phyloP scores from a whole-genome alignment of 2,888 invertebrate species.

The Yponomeuta malinellus region DNA sequence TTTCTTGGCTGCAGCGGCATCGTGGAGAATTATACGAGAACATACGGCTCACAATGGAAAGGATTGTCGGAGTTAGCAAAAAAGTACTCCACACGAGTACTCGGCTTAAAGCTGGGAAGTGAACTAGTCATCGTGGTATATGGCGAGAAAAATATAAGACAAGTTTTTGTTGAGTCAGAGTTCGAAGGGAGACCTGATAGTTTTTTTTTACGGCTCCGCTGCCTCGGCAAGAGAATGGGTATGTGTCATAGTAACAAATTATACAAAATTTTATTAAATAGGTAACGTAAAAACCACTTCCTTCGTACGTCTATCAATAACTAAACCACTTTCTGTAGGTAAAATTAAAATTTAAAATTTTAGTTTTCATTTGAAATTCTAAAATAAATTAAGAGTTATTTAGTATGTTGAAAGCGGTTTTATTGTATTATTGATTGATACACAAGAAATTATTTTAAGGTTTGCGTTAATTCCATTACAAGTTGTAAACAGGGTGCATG shows the following conservation, averaged over 20 bases:
- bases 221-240: constrained; percentile 81
- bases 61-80: constrained; percentile 76
- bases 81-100: constrained; percentile 76
- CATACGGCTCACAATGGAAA: constrained; percentile 70
- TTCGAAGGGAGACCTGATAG: constrained; percentile 83
- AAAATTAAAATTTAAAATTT: too few relatives aligned
- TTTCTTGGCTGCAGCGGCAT: constrained; percentile 48
- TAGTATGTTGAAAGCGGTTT: too few relatives aligned
- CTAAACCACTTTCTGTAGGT: too few relatives aligned
- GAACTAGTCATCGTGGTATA: constrained; percentile 78
- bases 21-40: constrained; percentile 37
- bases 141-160: constrained; percentile 76
- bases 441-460: too few relatives aligned
- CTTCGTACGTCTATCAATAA: too few relatives aligned
- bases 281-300: too few relatives aligned
- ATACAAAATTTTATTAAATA: too few relatives aligned
- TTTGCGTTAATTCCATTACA: too few relatives aligned
- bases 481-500: too few relatives aligned
- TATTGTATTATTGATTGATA: too few relatives aligned
- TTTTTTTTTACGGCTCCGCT: constrained; percentile 80
- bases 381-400: too few relatives aligned
- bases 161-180: constrained; percentile 77
- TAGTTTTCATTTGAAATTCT: too few relatives aligned
- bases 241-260: constrained; percentile 11
- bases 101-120: constrained; percentile 80